Evolutionary conservation across 2,797 vertebrate genomes (phyloP), one percentile per base, ranked within the genome.

Genomic region (Martes flavigula): DNA sequence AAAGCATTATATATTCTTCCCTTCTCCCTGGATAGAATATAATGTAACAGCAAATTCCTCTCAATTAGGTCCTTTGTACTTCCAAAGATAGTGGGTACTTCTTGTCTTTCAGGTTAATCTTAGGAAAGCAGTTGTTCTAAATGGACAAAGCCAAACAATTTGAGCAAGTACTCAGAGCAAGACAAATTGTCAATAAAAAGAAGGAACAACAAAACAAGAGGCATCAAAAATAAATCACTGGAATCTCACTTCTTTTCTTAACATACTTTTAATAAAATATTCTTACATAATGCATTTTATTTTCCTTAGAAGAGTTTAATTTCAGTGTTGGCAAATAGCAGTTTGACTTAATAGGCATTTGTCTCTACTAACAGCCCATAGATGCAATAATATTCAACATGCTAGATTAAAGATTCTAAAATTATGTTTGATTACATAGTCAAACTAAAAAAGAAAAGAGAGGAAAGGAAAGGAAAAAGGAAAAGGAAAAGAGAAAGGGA

Each of bases 361-460:
- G 4, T 27, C 11, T 81, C 60, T 48, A 95, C 58, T 21, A 32
- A 32, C 12, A 82, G 43, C 7, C 7, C n/a, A 70, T 0, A 81
- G 27, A 43, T 68, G 25, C 14, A 62, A 79, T 70, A 73, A 72
- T 92, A 62, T 79, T 66, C 46, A 58, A 84, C 56, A 56, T 38
- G 27, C 20, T 68, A 79, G n/a, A 90, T 54, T 94, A 87, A 94
- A 87, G 68, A 66, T 46, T 68, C 51, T n/a, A 78, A 96, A 96
- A 96, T 68, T 87, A 90, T 90, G 9, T 96, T 72, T 56, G 91
- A 87, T 79, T 73, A 87, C 3, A 83, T 20, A 90, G 62, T 23
- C 6, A 40, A 90, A 8, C 5, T 96, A 60, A 27, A 56, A 51
- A 60, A 75, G 78, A 84, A 54, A 79, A 25, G 2, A 25, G 70